These are phyloP conservation scores for Drosophila kanapiae DNA, from an alignment of 1,140 invertebrate genomes.

Conservation along the genomic window DNA sequence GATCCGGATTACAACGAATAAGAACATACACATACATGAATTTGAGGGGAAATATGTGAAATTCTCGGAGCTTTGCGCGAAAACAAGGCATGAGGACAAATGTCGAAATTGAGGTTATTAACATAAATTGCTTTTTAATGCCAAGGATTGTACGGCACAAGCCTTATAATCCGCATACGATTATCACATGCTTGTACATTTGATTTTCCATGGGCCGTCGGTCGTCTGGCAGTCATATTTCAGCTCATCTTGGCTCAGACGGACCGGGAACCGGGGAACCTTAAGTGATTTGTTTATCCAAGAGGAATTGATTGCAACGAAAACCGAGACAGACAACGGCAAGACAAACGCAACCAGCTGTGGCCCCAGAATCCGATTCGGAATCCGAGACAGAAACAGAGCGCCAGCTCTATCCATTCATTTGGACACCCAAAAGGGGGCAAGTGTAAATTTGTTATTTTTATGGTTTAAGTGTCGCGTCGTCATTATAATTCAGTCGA, in stretches of 20 bases:
- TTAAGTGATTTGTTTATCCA: slow-evolving; percentile 66
- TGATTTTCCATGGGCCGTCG: slow-evolving; percentile 27
- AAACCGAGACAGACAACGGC: slow-evolving; percentile 28
- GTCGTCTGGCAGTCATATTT: slow-evolving; percentile 36
- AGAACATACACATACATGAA: background rate
- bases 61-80: slow-evolving; percentile 1
- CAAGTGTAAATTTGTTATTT: slow-evolving; percentile 65
- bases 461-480: slow-evolving; percentile 58
- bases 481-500: slow-evolving; percentile 63
- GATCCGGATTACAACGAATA: slow-evolving; percentile 20
- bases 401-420: slow-evolving; percentile 25
- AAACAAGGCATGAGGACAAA: slow-evolving; percentile 14
- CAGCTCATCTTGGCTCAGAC: slow-evolving; percentile 19
- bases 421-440: slow-evolving; percentile 8
- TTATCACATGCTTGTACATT: slow-evolving; percentile 46
- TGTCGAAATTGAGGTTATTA: slow-evolving; percentile 40
- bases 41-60: background rate
- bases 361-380: slow-evolving; percentile 24
- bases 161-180: slow-evolving; percentile 39
- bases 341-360: slow-evolving; percentile 45
- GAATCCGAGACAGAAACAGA: slow-evolving; percentile 8
- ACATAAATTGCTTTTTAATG: slow-evolving; percentile 52
- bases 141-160: slow-evolving; percentile 24
- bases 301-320: slow-evolving; percentile 62
- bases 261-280: slow-evolving; percentile 1